phyloP scores from a whole-genome alignment of 1,140 invertebrate species.

The Bicyclus anynana region DNA sequence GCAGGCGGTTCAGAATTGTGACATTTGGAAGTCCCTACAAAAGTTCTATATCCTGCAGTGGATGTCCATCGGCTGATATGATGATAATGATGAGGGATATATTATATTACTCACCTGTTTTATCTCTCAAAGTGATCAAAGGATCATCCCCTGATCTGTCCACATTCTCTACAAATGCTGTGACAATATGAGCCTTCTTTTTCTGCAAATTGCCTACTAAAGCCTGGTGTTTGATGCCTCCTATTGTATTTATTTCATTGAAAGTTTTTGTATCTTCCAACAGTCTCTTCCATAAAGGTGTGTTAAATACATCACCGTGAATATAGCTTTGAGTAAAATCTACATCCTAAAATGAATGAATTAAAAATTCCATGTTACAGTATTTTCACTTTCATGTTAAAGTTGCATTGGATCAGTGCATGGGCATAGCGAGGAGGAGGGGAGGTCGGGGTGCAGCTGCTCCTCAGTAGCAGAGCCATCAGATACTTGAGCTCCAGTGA shows the following conservation, averaged over 20 bases:
- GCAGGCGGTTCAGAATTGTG: too few species aligned
- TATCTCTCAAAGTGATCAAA: conserved; percentile 56
- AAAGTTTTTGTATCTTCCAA: conserved; percentile 47
- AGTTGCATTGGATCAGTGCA: too few species aligned
- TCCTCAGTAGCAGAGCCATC: too few species aligned
- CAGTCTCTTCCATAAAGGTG: conserved; percentile 53
- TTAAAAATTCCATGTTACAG: too few species aligned
- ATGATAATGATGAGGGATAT: too few species aligned
- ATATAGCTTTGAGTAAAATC: conserved; percentile 52
- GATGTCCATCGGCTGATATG: too few species aligned
- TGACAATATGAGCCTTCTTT: conserved; percentile 56
- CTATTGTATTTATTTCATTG: conserved; percentile 48
- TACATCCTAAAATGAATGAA: conserved; percentile 51
- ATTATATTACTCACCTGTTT: conserved; percentile 44
- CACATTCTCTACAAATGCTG: conserved; percentile 55
- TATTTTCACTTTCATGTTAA: too few species aligned
- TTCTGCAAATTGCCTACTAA: conserved; percentile 42
- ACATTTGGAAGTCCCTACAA: too few species aligned
- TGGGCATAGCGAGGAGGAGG: too few species aligned
- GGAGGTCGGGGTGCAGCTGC: too few species aligned
- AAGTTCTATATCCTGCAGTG: too few species aligned
- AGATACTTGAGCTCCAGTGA: too few species aligned
- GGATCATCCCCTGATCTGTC: conserved; percentile 65
- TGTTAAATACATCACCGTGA: conserved; percentile 49
- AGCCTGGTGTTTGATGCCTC: conserved; percentile 53